phyloP scores from a whole-genome alignment of 1,140 invertebrate genomes.

The Diuraphis noxia region DNA sequence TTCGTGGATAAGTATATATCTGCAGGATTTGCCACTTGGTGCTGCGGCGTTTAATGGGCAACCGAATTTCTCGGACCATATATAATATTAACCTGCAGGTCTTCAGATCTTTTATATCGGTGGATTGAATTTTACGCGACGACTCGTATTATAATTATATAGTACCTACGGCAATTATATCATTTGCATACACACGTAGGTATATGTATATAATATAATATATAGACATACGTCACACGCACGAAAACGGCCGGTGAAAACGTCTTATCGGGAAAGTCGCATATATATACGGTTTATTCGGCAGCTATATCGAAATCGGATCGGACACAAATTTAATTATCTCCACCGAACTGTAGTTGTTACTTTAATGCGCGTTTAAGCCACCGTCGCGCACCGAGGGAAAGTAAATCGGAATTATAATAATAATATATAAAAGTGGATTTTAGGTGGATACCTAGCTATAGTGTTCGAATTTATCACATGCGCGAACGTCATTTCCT shows the following conservation, averaged over 20 bases:
- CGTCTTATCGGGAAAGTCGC: constrained; percentile 24
- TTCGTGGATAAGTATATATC: not conserved
- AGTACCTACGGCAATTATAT: not conserved
- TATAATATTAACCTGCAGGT: too few relatives aligned
- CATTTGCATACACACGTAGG: not conserved
- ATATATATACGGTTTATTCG: not conserved
- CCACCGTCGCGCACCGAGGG: not conserved
- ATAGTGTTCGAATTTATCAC: not conserved
- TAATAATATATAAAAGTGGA: not conserved
- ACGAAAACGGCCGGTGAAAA: constrained; percentile 17
- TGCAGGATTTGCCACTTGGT: not conserved
- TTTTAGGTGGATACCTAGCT: not conserved
- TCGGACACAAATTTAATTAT: constrained; percentile 34
- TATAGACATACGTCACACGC: not conserved
- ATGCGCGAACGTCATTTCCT: not conserved
- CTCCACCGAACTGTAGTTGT: not conserved
- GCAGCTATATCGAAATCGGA: not conserved
- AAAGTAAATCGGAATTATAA: constrained; percentile 11
- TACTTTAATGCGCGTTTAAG: constrained; percentile 33
- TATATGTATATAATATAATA: too few relatives aligned
- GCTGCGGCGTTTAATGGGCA: not conserved
- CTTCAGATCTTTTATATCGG: not conserved
- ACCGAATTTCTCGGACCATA: not conserved
- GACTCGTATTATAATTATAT: not conserved
- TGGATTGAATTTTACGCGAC: not conserved